Percentiles rank a stretch among this genome's conserved stretches.
phyloP scores from a whole-genome alignment of 2,888 invertebrate genomes.

The Pyralis farinalis region DNA sequence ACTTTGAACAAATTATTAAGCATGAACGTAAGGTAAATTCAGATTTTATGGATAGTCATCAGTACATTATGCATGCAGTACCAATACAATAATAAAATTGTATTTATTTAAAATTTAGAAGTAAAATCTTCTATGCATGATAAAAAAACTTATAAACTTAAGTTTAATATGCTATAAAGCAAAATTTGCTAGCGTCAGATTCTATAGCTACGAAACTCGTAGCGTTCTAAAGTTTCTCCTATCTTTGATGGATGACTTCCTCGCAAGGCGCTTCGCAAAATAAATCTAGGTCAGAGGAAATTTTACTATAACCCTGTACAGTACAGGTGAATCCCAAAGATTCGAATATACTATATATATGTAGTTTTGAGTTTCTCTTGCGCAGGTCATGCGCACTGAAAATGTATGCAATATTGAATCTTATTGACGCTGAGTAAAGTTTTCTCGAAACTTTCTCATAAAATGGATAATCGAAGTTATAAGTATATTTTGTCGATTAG shows the following conservation, averaged over 20 bases:
- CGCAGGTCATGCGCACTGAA: conserved; percentile 22
- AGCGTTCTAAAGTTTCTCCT: conserved; percentile 7
- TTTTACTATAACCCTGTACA: conserved; percentile 16
- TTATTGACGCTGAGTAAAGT: conserved; percentile 12
- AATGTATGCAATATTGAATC: conserved; percentile 14
- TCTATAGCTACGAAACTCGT: too few relatives aligned
- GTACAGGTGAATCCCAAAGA: conserved; percentile 4
- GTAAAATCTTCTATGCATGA: too few relatives aligned
- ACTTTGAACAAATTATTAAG: too few relatives aligned
- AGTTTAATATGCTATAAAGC: too few relatives aligned
- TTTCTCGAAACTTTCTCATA: conserved; percentile 10
- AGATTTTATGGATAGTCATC: too few relatives aligned
- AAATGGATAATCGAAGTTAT: conserved; percentile 5
- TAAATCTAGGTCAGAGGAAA: conserved; percentile 23
- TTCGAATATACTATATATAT: background rate
- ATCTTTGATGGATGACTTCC: conserved; percentile 19
- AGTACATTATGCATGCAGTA: too few relatives aligned
- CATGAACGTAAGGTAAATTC: too few relatives aligned
- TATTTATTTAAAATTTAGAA: too few relatives aligned
- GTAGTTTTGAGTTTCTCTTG: conserved; percentile 17
- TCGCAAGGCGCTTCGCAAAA: conserved; percentile 14
- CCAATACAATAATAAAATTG: too few relatives aligned
- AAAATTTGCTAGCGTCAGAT: too few relatives aligned
- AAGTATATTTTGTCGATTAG: background rate
- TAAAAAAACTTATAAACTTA: too few relatives aligned